Base-by-base conservation (phyloP, 2,797 vertebrate genomes). In the Miichthys miiuy region DNA sequence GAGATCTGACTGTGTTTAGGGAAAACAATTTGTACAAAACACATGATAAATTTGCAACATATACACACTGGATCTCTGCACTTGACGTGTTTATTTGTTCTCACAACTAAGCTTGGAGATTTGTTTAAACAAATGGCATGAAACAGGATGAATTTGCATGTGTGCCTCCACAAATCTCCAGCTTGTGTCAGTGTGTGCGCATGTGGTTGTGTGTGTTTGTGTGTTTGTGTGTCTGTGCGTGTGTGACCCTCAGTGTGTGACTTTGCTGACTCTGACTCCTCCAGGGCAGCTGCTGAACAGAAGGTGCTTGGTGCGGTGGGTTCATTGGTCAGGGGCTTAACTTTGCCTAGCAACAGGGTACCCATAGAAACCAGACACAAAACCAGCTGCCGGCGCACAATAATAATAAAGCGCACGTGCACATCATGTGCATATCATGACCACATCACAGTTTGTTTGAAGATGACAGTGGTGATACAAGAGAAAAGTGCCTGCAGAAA, bases 291-390 rank as follows among this genome's bases (percentile, higher is more conserved):
- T 94, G 93, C 90, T 93, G 83, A 93, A 88, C 92, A 95, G 91
- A 94, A 93, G 93, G 93, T 87, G 84, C 89, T 85, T 87, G 89
- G 72, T 89, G 87, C 88, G 91, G 87, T 89, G 82, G 90, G 89
- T 90, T 94, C 88, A 95, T 90, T 95, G 94, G 94, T 93, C 90
- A 92, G 87, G 82, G 90, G 92, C 89, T 94, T 94, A 93, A 89
- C 86, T 94, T 95, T 95, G 94, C 95, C 94, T 95, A 93, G 95
- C 93, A 95, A 96, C 95, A 93, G 84, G 78, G 92, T 92, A 89
- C 87, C 90, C 91, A 93, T 92, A 87, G 89, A 93, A 94, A 94
- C 90, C 89, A 95, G 92, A 93, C 88, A 93, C 91, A 93, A 92
- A 93, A 92, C 87, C 90, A 91, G 89, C 89, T 86, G 87, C 87